phyloP scores from a whole-genome alignment of 2,888 invertebrate genomes.

The Polia nebulosa region DNA sequence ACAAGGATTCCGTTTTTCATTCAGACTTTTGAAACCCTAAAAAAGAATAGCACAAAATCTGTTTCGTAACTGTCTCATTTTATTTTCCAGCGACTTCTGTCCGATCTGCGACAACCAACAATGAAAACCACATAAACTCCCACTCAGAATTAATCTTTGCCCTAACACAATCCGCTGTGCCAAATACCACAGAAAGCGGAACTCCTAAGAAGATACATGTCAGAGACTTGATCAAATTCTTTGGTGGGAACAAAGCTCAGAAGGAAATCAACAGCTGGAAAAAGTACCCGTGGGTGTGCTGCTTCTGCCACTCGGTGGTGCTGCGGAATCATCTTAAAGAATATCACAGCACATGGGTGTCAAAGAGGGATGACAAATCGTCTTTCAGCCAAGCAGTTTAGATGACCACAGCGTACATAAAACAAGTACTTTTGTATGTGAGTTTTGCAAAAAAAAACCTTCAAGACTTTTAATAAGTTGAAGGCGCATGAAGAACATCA shows the following conservation, averaged over 20 bases:
- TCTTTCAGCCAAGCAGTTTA: not conserved
- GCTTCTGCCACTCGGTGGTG: not conserved
- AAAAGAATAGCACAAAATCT: no score
- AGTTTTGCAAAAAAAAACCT: not conserved
- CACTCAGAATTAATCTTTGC: not conserved
- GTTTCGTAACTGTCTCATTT: no score
- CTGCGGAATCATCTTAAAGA: not conserved
- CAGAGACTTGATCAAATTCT: not conserved
- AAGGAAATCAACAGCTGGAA: not conserved
- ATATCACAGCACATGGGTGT: not conserved
- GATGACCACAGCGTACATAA: not conserved
- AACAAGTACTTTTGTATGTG: not conserved
- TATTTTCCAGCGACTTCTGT: not conserved
- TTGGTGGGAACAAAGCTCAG: not conserved
- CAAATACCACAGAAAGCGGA: not conserved
- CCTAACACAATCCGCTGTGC: no score
- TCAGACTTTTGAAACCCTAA: no score
- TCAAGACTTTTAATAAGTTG: not conserved
- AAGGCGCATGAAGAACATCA: not conserved
- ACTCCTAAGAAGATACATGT: not conserved
- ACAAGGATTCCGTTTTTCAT: no score
- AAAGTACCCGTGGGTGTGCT: not conserved
- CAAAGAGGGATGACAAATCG: not conserved
- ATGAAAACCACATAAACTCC: not conserved
- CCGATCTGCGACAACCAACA: not conserved